Evolutionary conservation across 1,140 invertebrate species (phyloP), one percentile per base, ranked within the genome.

Genomic region (Anadara kagoshimensis): DNA sequence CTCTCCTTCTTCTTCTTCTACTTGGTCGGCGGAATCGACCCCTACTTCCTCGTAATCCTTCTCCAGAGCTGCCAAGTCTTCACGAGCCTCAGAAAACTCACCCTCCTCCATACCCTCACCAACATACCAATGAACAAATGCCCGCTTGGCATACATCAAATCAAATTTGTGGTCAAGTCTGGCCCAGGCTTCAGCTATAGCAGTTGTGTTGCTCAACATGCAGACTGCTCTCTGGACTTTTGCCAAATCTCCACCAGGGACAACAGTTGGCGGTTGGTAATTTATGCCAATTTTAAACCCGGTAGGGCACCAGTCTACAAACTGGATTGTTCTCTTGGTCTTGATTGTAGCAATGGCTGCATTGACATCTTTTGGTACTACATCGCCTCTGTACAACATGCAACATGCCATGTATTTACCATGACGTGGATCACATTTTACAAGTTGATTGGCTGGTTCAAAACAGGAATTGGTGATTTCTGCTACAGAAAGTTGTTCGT

Each of bases 301-400:
- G 83, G 95, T 96, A 56, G 95, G 95, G 89, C 94, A 96, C 95
- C 95, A 95, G 90, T 96, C 94, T 36, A 96, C 95, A 88, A 96
- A 96, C 89, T 95, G 94, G 82, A 96, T 94, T 77, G 85, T 85
- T 56, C 86, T 65, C 57, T 86, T 85, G 10, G 86, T 78, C 59
- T 87, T 96, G 88, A 96, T 95, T 24, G 93, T 92, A 3, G 94
- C 94, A 79, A 96, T 95, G 51, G 95, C 94, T 18, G 94, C 94
- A 86, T 96, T 96, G 1, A 96, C 95, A 85, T 95, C 95, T 84
- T 96, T 97, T 0, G 95, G 91, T 7, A 92, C 89, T 18, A 88
- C 85, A 62, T 88, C 85, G 24, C 87, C 87, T 26, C 87, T 72
- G 69, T 85, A 88, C 49, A 88, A 69, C 76, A 88, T 75, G 69